These are phyloP conservation scores for Leptoteleia sp. DNA, from an alignment of 1,140 invertebrate genomes.

Conservation along the genomic window DNA sequence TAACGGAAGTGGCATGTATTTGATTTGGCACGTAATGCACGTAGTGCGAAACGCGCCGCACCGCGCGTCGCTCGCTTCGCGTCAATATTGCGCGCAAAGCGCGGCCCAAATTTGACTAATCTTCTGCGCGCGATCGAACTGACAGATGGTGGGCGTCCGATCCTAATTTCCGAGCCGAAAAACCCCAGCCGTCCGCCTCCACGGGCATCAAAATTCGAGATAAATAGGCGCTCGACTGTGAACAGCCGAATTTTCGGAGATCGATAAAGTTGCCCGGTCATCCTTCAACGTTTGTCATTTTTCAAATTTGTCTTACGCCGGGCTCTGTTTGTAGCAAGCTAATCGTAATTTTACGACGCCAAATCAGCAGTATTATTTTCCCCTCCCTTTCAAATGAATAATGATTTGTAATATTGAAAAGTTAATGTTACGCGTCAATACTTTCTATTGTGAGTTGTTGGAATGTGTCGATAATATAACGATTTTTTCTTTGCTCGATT, in stretches of 20 bases:
- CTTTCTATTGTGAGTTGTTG: no score
- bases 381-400: no score
- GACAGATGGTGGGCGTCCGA: background rate
- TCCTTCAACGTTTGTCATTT: no score
- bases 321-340: no score
- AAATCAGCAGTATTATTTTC: no score
- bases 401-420: no score
- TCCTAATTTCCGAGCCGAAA: slow-evolving; percentile 11
- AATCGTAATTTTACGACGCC: no score
- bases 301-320: no score
- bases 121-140: slow-evolving; percentile 8
- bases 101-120: slow-evolving; percentile 33
- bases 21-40: slow-evolving; percentile 59
- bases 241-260: slow-evolving; percentile 1
- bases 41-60: slow-evolving; percentile 8
- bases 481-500: no score
- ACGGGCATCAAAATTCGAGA: slow-evolving; percentile 5
- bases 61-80: background rate
- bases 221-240: slow-evolving; percentile 1
- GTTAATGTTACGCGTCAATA: no score
- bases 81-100: slow-evolving; percentile 35
- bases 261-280: no score
- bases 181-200: slow-evolving; percentile 1
- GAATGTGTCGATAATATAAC: no score
- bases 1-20: slow-evolving; percentile 56